Conservation (phyloP, 2,113 vertebrate species). For the Pao palembangensis region DNA sequence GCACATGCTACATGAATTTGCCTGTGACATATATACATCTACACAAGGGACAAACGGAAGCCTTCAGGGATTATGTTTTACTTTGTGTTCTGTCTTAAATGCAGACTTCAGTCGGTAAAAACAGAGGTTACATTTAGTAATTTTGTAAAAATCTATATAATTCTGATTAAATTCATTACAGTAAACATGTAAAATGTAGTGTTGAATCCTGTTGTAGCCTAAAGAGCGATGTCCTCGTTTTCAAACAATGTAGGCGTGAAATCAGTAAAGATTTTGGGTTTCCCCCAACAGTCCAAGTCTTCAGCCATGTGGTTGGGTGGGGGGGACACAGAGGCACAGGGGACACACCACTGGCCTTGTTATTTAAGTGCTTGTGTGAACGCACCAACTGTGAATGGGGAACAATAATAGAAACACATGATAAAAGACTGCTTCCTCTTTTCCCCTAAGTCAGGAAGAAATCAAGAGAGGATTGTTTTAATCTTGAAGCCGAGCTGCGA, state of each 20-base stretch:
- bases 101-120: not conserved
- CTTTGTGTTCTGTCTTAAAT: not conserved
- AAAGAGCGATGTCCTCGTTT: too few species aligned
- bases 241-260: not conserved
- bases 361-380: constrained; percentile 37
- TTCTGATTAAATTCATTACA: too few species aligned
- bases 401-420: constrained; percentile 64
- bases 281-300: constrained; percentile 14
- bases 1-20: constrained; percentile 62
- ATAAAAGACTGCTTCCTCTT: constrained; percentile 61
- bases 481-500: constrained; percentile 40
- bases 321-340: constrained; percentile 16
- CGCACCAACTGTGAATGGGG: constrained; percentile 44
- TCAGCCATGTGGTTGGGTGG: not conserved
- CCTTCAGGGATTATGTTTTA: constrained; percentile 41
- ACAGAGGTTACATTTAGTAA: too few species aligned
- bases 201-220: too few species aligned
- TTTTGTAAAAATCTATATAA: too few species aligned
- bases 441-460: constrained; percentile 62
- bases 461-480: constrained; percentile 68
- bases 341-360: constrained; percentile 21
- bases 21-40: constrained; percentile 65
- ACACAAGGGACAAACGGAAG: constrained; percentile 45
- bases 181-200: too few species aligned
- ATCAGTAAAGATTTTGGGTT: constrained; percentile 3